Evolutionary conservation across 2,797 vertebrate genomes (phyloP).

Genomic region (Eleutherodactylus coqui): DNA sequence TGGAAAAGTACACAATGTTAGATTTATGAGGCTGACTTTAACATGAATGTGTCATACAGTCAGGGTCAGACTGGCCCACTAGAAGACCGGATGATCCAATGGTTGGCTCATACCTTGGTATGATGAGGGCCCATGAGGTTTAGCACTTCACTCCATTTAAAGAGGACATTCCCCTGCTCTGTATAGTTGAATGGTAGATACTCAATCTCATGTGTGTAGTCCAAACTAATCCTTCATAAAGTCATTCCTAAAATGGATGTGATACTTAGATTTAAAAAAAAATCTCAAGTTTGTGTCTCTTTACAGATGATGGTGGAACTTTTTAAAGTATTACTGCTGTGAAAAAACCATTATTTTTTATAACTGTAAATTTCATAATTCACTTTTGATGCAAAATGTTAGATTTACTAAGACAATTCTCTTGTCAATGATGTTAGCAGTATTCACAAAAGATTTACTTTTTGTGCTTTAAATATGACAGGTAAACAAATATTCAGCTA

Average conservation of each 20-base stretch:
- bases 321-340: neutral
- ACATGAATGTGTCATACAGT: neutral
- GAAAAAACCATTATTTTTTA: conserved; percentile 1
- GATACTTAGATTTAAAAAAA: neutral
- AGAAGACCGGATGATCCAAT: too few species aligned
- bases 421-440: neutral
- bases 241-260: neutral
- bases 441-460: neutral
- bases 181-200: neutral
- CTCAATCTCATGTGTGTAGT: neutral
- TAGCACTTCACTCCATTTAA: neutral
- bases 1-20: neutral
- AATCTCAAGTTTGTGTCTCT: neutral
- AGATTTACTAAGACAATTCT: neutral
- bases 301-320: neutral
- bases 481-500: neutral
- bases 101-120: neutral
- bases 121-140: neutral
- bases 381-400: neutral
- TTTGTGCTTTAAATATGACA: neutral
- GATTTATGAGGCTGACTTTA: neutral
- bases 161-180: neutral
- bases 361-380: neutral
- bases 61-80: neutral
- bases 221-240: neutral